These are phyloP conservation scores for Heliconius ismenius DNA, from an alignment of 2,888 invertebrate genomes.

Conservation along the genomic window DNA sequence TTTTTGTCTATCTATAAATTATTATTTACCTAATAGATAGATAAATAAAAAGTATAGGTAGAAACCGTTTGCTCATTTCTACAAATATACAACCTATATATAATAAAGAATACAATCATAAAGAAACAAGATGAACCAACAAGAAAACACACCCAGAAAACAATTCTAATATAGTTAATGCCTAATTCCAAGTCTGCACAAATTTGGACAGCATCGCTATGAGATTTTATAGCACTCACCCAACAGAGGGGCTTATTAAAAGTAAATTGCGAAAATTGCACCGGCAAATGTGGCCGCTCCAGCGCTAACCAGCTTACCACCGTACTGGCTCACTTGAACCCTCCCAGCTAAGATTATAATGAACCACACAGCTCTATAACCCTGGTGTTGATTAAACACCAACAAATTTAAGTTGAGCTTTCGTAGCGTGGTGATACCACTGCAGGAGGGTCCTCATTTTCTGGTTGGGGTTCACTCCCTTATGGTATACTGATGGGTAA, in stretches of 20 bases:
- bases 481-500: conserved; percentile 68
- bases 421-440: conserved; percentile 45
- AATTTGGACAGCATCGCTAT: conserved; percentile 50
- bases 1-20: no score
- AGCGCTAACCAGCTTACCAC: conserved; percentile 69
- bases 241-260: conserved; percentile 75
- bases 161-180: conserved; percentile 31
- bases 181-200: conserved; percentile 38
- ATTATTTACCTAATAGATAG: no score
- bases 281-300: conserved; percentile 74
- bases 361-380: conserved; percentile 47
- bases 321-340: conserved; percentile 52
- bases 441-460: conserved; percentile 44
- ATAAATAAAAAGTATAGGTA: no score
- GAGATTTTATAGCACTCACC: conserved; percentile 68
- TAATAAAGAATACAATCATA: background rate
- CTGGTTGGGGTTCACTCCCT: conserved; percentile 54
- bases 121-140: background rate
- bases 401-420: conserved; percentile 52
- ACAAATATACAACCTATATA: background rate
- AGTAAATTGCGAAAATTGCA: conserved; percentile 81
- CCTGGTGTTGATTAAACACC: conserved; percentile 46
- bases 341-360: conserved; percentile 40
- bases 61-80: no score
- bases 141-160: conserved; percentile 12